Base-by-base conservation (phyloP, 30 jellyfish, hydroid and myxozoan genomes). In the Hydra vulgaris region DNA sequence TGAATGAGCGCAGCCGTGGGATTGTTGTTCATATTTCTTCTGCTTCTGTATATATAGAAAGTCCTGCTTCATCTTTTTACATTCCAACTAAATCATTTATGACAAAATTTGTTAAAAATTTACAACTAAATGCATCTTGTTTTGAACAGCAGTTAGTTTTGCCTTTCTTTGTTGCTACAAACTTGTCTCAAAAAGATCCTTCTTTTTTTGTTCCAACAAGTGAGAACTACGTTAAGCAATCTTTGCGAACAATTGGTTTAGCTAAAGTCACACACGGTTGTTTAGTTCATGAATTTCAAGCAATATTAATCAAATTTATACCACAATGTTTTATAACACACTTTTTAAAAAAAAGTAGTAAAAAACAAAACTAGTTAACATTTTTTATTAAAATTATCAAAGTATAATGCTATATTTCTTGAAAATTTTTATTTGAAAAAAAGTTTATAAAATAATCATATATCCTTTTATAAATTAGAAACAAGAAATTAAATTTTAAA, bases 81-180 rank as follows among this genome's bases (percentile, higher is more conserved):
- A 26, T 54, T 23, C 22, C 85, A 5, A 20, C 85, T 7, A 78
- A 78, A 23, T 19, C 19, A 18, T 78, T 78, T 53, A 61, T 78
- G 79, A 25, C 24, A n/a, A 78, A 40, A 18, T 56, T 78, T 16
- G 85, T 77, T 15, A 61, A 26, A 54, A 53, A 76, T 54, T 52
- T 78, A 25, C 85, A 61, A 54, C 20, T 27, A 8, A 75, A 78
- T 0, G 15, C 26, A 23, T 25, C 26, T 3, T 76, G 85, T 15
- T 40, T 78, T 78, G 70, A 78, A 53, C 85, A 78, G 54, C 85
- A 80, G 66, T 16, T 80, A n/a, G 53, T 80, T 19, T 23, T 25
- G 23, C 83, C 87, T 61, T 25, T 80, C 84, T 70, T 56, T 5
- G 87, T 80, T 5, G 83, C 84, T 3, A 66, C 87, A 0, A 80